Percentiles rank a stretch among this genome's conserved stretches.
Conservation (phyloP, 2,797 vertebrate genomes). For the Cephalopachus bancanus region DNA sequence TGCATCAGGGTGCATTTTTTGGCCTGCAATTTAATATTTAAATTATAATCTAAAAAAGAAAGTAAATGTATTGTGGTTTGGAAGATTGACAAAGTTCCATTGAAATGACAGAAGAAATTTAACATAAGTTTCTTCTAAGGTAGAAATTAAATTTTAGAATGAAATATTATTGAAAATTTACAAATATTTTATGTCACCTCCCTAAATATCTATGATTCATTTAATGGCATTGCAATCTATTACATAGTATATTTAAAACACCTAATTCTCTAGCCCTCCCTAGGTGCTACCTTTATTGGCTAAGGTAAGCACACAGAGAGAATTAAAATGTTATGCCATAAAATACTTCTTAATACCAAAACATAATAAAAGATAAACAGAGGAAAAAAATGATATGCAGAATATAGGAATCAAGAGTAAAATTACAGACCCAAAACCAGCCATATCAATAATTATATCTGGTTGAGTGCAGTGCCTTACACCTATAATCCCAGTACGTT, state of each 20-base stretch:
- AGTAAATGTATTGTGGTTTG: background rate
- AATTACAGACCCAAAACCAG: too few species aligned
- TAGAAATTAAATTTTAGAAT: background rate
- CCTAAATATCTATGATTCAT: background rate
- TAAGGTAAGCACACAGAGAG: background rate
- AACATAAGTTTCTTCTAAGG: background rate
- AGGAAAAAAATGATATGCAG: too few species aligned
- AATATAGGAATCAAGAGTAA: too few species aligned
- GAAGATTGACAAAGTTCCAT: background rate
- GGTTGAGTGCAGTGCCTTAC: too few species aligned
- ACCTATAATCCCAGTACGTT: too few species aligned
- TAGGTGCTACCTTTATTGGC: background rate
- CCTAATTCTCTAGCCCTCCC: background rate
- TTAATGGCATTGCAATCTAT: background rate
- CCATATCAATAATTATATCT: too few species aligned
- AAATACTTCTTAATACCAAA: too few species aligned
- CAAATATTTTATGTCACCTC: background rate
- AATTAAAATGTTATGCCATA: background rate
- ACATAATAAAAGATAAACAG: too few species aligned
- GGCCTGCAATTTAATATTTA: background rate
- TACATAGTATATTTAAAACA: background rate
- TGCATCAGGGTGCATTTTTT: background rate
- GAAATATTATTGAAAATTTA: background rate
- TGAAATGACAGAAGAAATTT: background rate
- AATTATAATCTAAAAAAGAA: background rate